These are phyloP conservation scores for Paralichthys olivaceus DNA, from an alignment of 2,113 vertebrate genomes.

Conservation along the genomic window DNA sequence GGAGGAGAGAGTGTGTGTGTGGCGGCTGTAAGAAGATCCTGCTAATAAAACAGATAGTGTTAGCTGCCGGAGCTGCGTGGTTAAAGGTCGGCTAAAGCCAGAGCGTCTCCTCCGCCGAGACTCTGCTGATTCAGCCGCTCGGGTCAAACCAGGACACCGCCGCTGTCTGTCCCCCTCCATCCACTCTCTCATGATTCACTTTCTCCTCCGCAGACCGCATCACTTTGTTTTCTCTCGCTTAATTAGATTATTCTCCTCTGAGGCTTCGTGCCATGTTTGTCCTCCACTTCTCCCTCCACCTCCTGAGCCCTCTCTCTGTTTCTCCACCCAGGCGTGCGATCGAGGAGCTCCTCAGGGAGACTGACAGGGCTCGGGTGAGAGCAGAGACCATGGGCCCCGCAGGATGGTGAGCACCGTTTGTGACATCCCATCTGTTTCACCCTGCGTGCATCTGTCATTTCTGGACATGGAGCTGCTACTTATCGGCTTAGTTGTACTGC, in stretches of 20 bases:
- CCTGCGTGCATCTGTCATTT: background rate
- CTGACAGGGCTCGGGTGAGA: conserved; percentile 91
- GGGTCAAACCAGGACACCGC: conserved; percentile 62
- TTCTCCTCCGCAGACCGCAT: conserved; percentile 19
- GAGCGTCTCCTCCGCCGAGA: conserved; percentile 19
- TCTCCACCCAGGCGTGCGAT: conserved; percentile 88
- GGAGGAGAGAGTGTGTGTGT: background rate
- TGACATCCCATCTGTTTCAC: conserved; percentile 28
- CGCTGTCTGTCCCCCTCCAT: conserved; percentile 2
- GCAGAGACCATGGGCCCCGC: conserved; percentile 98
- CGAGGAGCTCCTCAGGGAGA: conserved; percentile 94
- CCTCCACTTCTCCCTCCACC: conserved; percentile 3
- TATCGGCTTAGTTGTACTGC: too few relatives aligned
- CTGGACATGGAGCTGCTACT: too few relatives aligned
- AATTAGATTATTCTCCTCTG: conserved; percentile 30
- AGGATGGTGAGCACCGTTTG: conserved; percentile 89
- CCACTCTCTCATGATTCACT: conserved; percentile 36
- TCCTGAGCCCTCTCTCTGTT: conserved; percentile 19
- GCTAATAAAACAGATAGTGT: background rate
- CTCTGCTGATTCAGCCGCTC: conserved; percentile 54
- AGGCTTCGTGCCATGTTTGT: conserved; percentile 16
- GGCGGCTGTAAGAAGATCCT: background rate
- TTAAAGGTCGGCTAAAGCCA: conserved; percentile 43
- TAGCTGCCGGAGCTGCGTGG: conserved; percentile 1
- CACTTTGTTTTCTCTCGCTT: conserved; percentile 36